phyloP scores from a whole-genome alignment of 2,113 vertebrate genomes.

The Pyrgilauda ruficollis region DNA sequence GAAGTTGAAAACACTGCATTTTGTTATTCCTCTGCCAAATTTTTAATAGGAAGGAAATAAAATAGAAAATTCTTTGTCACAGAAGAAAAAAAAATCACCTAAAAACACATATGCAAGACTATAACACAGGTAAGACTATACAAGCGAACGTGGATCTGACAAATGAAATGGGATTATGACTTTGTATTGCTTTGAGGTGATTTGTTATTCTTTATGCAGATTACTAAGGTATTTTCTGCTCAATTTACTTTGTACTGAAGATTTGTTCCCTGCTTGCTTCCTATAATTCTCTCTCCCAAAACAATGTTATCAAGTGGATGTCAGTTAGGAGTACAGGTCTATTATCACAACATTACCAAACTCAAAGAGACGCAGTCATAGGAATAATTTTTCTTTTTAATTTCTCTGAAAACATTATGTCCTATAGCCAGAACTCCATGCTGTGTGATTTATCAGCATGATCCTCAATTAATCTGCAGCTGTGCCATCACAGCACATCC shows the following conservation, averaged over 20 bases:
- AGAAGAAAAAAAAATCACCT: not conserved
- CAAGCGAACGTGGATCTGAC: not conserved
- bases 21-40: not conserved
- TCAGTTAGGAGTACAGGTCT: constrained; percentile 31
- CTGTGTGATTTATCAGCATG: constrained; percentile 31
- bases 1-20: not conserved
- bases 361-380: not conserved
- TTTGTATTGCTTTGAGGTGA: constrained; percentile 4
- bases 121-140: not conserved
- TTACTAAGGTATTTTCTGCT: constrained; percentile 28
- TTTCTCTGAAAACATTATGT: constrained; percentile 35
- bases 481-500: not conserved
- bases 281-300: constrained; percentile 30
- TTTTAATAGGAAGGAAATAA: not conserved
- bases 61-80: not conserved
- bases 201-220: constrained; percentile 28
- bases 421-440: constrained; percentile 6
- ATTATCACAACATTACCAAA: constrained; percentile 10
- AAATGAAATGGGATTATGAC: constrained; percentile 1
- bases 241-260: constrained; percentile 42
- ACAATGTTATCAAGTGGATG: constrained; percentile 19
- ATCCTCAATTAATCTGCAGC: constrained; percentile 47
- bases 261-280: not conserved
- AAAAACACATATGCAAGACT: not conserved
- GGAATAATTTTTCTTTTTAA: constrained; percentile 37